phyloP scores from a whole-genome alignment of 2,113 vertebrate genomes.

The Narcine bancroftii region DNA sequence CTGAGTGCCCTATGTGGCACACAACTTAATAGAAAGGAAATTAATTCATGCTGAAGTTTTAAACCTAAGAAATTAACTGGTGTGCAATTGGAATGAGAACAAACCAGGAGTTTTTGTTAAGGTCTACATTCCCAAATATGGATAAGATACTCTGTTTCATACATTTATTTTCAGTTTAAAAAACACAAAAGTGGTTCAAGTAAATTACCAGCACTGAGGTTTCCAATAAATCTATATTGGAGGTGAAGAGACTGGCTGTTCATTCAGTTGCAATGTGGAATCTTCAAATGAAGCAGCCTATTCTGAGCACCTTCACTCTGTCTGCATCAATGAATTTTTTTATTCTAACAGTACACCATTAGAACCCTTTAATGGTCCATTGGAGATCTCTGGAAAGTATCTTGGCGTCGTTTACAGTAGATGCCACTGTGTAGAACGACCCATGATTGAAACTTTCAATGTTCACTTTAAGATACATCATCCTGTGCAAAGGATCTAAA shows the following conservation, averaged over 20 bases:
- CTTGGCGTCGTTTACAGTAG: slow-evolving; percentile 48
- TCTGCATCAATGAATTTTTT: neutral
- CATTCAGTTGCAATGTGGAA: neutral
- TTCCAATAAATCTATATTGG: neutral
- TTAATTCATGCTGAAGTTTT: neutral
- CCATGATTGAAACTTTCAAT: too few relatives aligned
- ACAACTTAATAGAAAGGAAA: neutral
- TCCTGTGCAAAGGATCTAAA: too few relatives aligned
- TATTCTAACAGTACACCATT: slow-evolving; percentile 51
- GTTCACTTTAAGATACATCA: too few relatives aligned
- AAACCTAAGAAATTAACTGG: neutral
- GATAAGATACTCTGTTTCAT: too few relatives aligned
- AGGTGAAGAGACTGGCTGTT: neutral
- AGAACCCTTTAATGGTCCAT: slow-evolving; percentile 66
- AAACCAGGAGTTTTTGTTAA: neutral
- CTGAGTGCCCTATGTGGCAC: neutral
- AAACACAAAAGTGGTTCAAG: neutral
- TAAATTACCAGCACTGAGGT: neutral
- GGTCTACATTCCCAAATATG: too few relatives aligned
- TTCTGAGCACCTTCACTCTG: too few relatives aligned
- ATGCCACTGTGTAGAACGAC: too few relatives aligned
- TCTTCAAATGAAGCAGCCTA: neutral
- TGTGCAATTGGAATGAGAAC: neutral
- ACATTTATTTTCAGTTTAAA: neutral
- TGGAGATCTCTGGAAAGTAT: slow-evolving; percentile 60